A percentile compares a stretch with the other conserved stretches of the same genome.
These are phyloP conservation scores for Oenanthe melanoleuca DNA, from an alignment of 2,113 vertebrate species.

Conservation along the genomic window DNA sequence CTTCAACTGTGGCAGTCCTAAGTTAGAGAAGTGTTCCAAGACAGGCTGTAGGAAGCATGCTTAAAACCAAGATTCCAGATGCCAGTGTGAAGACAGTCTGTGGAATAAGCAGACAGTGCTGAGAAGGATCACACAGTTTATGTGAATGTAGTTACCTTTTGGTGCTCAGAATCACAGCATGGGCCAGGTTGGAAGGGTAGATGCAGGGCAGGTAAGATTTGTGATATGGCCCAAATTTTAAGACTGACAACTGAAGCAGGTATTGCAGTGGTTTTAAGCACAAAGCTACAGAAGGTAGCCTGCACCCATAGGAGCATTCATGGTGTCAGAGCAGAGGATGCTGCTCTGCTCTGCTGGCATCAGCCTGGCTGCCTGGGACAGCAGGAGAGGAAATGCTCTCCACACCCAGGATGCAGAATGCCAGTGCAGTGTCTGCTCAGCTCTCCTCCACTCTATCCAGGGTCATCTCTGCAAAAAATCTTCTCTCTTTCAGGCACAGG, in stretches of 20 bases:
- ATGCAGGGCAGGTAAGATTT: background rate
- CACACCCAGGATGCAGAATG: background rate
- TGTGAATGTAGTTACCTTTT: background rate
- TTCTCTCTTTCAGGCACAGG: background rate
- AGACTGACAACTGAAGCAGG: background rate
- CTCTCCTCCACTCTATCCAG: background rate
- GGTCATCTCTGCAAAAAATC: background rate
- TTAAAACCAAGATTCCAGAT: background rate
- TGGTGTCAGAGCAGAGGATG: background rate
- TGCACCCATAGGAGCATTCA: background rate
- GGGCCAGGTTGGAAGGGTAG: background rate
- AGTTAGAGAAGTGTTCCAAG: background rate
- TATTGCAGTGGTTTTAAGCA: background rate
- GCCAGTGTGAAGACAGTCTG: background rate
- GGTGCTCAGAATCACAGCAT: background rate
- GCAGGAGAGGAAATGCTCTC: background rate
- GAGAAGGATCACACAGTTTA: background rate
- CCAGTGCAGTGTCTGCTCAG: background rate
- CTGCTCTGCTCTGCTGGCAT: background rate
- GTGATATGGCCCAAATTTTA: rapidly evolving
- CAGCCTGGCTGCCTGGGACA: background rate
- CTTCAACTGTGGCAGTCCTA: background rate
- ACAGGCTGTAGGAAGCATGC: background rate
- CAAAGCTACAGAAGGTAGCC: background rate
- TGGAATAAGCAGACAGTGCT: background rate